Base-by-base conservation (phyloP, 2,888 invertebrate genomes). In the Diarsia rubi region DNA sequence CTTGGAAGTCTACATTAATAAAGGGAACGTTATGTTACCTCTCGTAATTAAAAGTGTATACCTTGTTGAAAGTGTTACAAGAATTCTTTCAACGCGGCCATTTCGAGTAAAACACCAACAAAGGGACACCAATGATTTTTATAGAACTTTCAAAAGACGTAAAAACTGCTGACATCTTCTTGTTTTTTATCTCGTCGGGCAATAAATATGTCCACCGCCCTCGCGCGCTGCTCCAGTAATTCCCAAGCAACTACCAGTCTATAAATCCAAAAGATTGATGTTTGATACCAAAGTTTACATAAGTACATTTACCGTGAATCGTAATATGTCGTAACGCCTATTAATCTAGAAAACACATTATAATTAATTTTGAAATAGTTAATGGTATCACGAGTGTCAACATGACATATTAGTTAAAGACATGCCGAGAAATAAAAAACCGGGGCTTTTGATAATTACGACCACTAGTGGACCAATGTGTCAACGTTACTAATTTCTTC, bases 251-350 rank as follows among this genome's bases (percentile, higher is more conserved):
- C 92, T 91, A 90, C 90, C 88, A 92, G 88, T 90, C 91, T 92
- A 96, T 95, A 96, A 96, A 95, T 96, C 90, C 89, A 88, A 87
- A 91, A 95, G 95, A 95, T 95, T 94, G 94, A 96, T 94, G 95
- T 93, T 92, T 92, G 92, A 94, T 94, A 92, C 93, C 88, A 91
- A 92, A 94, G 94, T 95, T 93, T 93, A 93, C 93, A 94, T 94
- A 75, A 75, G 60, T 75, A 71, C 93, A 90, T 93, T 92, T 90
- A 88, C 91, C 90, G 89, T 94, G 93, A 93, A 94, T 94, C 92
- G 90, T 95, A 92, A 95, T 95, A 93, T 93, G 91, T 93, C 91
- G 90, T 92, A 93, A 92, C 85, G 89, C 85, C 92, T 92, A 95
- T 95, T 95, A 95, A 96, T 95, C 94, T 93, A 89, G 78, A 83